Base-by-base conservation (phyloP, 2,888 invertebrate species). In the Phania funesta region DNA sequence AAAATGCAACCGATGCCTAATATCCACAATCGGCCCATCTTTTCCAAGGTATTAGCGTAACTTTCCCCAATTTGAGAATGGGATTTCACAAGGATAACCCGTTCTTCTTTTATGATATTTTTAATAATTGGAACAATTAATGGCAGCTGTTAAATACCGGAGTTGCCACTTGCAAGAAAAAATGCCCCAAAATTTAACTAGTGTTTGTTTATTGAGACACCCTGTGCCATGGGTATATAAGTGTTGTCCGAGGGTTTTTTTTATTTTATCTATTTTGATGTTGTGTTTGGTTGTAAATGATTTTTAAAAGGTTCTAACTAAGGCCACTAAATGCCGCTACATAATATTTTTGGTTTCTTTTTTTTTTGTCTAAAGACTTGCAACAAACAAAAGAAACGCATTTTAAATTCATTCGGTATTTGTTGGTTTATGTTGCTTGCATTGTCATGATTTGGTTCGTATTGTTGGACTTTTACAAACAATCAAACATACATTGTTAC, bases 381-480 rank as follows among this genome's bases (percentile, higher is more conserved):
- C 24, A 16, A 16, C 41, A 32, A 41, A 60, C 54, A 50, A 73
- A 16, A 11, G 11, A 71, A 82, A 58, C 54, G 73, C 81, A 74
- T 77, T 68, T 54, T 44, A 73, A 64, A 74, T 68, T 54, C 62
- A 73, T 54, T 62, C 60, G 54, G 38, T 73, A 20, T 48, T 26
- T 35, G n/a, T 54, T 48, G 18, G 13, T 38, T 50, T 52, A 18
- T 44, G 35, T 24, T 50, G 32, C 35, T 32, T 32, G 18, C 35
- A 80, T 50, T 68, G 64, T 64, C 71, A 56, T 78, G 78, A 65
- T 73, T 79, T 64, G 52, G 67, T 73, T 73, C 68, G 81, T 67
- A 76, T 67, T 65, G 52, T 65, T 68, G 54, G 26, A 32, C 16
- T 71, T 73, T 58, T 32, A 11, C 20, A 41, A 41, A 68, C 68